phyloP scores from a whole-genome alignment of 1,140 invertebrate species.

The Euglossa dilemma region DNA sequence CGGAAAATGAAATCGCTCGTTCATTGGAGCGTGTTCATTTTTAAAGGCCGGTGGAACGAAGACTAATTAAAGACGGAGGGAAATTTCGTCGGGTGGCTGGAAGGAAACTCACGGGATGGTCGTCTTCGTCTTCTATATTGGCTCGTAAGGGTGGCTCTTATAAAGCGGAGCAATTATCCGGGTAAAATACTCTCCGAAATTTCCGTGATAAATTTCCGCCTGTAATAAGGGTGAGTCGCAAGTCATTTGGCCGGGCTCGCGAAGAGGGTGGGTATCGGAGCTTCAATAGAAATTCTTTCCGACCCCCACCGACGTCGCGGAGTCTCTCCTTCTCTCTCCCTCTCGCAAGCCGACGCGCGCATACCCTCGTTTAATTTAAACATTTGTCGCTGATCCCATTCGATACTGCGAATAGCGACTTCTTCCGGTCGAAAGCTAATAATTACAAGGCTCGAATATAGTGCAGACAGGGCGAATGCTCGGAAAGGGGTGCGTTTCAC shows the following conservation, averaged over 20 bases:
- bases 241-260: slow-evolving; percentile 71
- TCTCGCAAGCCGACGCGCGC: not conserved
- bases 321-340: too few relatives aligned
- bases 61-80: slow-evolving; percentile 43
- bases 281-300: slow-evolving; percentile 78
- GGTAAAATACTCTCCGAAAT: slow-evolving; percentile 75
- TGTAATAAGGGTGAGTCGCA: slow-evolving; percentile 77
- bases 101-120: slow-evolving; percentile 40
- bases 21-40: slow-evolving; percentile 32
- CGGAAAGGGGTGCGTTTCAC: slow-evolving; percentile 1
- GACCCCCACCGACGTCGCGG: slow-evolving; percentile 16
- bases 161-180: slow-evolving; percentile 75
- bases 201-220: slow-evolving; percentile 74
- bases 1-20: slow-evolving; percentile 9
- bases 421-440: slow-evolving; percentile 62
- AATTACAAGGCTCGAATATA: slow-evolving; percentile 49
- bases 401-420: slow-evolving; percentile 23
- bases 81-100: slow-evolving; percentile 32
- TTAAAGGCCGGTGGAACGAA: not conserved
- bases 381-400: slow-evolving; percentile 67
- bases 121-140: slow-evolving; percentile 68
- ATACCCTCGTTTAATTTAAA: slow-evolving; percentile 70
- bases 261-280: slow-evolving; percentile 62
- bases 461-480: not conserved
- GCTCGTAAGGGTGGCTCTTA: slow-evolving; percentile 67